These are phyloP conservation scores for Drosophila maculinotata DNA, from an alignment of 2,888 invertebrate genomes.

Conservation along the genomic window DNA sequence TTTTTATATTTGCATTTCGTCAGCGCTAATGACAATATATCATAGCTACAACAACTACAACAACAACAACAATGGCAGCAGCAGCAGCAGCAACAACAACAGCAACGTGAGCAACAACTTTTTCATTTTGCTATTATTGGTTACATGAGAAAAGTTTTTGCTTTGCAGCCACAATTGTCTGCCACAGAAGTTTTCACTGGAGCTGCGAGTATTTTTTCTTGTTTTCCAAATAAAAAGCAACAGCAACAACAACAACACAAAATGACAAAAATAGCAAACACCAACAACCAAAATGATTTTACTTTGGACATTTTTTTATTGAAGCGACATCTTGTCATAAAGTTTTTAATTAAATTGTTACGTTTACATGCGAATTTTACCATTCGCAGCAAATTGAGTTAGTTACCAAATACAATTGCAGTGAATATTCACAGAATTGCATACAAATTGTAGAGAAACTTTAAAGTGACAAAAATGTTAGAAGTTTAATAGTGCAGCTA, in stretches of 20 bases:
- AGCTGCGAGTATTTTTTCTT: constrained; percentile 56
- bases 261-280: constrained; percentile 19
- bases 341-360: constrained; percentile 78
- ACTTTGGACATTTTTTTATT: constrained; percentile 29
- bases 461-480: background rate
- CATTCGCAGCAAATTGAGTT: constrained; percentile 43
- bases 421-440: background rate
- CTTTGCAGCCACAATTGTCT: constrained; percentile 69
- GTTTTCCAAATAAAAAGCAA: constrained; percentile 41
- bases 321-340: constrained; percentile 72
- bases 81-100: constrained; percentile 11
- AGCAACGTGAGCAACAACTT: constrained; percentile 20
- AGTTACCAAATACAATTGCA: constrained; percentile 31
- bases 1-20: constrained; percentile 75
- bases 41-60: constrained; percentile 41
- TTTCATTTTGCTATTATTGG: constrained; percentile 72
- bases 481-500: background rate
- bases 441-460: background rate
- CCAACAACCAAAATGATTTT: constrained; percentile 21
- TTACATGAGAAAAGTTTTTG: constrained; percentile 70
- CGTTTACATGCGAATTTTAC: constrained; percentile 49
- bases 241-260: constrained; percentile 7
- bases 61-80: no score
- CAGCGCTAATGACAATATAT: constrained; percentile 76
- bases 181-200: constrained; percentile 63